Conservation (phyloP, 2,113 vertebrate genomes). For the Equus quagga region DNA sequence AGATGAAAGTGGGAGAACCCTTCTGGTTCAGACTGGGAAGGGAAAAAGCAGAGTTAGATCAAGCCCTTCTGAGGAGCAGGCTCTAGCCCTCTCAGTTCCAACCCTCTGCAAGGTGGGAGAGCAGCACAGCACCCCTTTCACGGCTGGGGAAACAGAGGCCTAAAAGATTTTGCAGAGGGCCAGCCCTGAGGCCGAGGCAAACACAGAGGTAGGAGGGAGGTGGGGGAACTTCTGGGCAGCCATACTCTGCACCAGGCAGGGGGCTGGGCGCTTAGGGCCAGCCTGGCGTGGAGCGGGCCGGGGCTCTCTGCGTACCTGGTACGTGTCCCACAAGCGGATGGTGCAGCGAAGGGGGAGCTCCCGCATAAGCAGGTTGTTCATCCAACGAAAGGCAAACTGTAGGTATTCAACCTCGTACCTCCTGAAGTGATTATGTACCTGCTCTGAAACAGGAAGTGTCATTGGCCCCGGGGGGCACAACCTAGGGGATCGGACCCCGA, state of each 20-base stretch:
- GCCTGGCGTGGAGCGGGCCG: rapidly evolving
- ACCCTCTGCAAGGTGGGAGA: not conserved
- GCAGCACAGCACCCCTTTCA: too few relatives aligned
- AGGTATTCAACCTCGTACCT: constrained; percentile 96
- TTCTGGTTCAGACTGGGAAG: constrained; percentile 93
- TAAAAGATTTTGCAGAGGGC: not conserved
- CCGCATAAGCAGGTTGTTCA: constrained; percentile 95
- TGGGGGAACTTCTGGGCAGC: not conserved
- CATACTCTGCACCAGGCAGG: too few relatives aligned
- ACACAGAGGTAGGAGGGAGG: not conserved
- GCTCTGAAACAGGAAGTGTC: constrained; percentile 88
- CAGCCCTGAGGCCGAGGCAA: not conserved
- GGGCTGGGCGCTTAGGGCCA: not conserved
- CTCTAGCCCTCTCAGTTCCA: not conserved
- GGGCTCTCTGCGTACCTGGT: constrained; percentile 88
- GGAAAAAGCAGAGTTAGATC: constrained; percentile 27
- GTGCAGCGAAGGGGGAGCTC: constrained; percentile 95
- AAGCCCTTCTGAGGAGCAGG: not conserved
- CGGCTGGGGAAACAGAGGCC: not conserved
- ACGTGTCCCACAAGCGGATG: constrained; percentile 96
- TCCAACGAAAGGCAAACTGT: constrained; percentile 96
- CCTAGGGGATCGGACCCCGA: not conserved
- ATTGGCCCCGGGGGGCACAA: constrained; percentile 59
- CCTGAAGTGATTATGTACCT: constrained; percentile 95
- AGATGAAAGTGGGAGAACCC: constrained; percentile 98